phyloP scores from a whole-genome alignment of 2,888 invertebrate genomes.

The Cryptocephalus moraei region DNA sequence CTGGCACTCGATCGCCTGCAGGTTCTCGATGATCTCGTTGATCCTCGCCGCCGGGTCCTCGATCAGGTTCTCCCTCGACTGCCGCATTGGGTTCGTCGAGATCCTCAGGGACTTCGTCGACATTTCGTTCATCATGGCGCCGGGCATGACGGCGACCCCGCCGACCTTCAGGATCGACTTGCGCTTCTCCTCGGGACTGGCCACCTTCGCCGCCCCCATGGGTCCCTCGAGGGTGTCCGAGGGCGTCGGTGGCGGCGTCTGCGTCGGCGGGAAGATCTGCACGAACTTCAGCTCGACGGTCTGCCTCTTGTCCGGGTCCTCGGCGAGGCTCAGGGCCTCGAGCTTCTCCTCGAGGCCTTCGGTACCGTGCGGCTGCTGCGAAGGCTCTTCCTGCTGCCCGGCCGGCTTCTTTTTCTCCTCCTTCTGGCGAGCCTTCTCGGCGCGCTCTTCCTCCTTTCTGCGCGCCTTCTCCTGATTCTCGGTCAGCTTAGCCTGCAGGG shows the following conservation, averaged over 20 bases:
- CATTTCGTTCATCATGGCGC: conserved; percentile 17
- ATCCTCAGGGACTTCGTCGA: conserved; percentile 8
- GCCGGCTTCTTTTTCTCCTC: conserved; percentile 2
- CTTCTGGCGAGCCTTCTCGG: not conserved
- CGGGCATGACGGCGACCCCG: conserved; percentile 23
- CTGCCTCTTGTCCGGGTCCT: conserved; percentile 11
- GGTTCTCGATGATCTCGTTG: conserved; percentile 11
- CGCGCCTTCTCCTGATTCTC: conserved; percentile 3
- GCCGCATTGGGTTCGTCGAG: conserved; percentile 3
- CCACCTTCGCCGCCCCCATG: not conserved
- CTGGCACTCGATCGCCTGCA: conserved; percentile 16
- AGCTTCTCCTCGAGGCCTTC: conserved; percentile 1
- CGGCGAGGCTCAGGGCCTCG: conserved; percentile 5
- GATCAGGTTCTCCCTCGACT: not conserved
- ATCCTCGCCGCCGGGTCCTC: conserved; percentile 8
- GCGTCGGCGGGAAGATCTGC: conserved; percentile 9
- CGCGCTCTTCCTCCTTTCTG: conserved; percentile 1
- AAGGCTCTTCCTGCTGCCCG: conserved; percentile 4
- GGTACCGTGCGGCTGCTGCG: conserved; percentile 3
- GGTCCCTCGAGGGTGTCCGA: not conserved
- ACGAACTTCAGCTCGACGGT: conserved; percentile 20
- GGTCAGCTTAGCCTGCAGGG: conserved; percentile 14
- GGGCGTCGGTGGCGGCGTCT: not conserved
- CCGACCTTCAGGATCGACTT: conserved; percentile 21
- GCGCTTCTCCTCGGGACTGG: conserved; percentile 14